A percentile compares a stretch with the other conserved stretches of the same genome.
These are phyloP conservation scores for Sinopyrophorus schimmeli DNA, from an alignment of 2,888 invertebrate species.

Conservation along the genomic window DNA sequence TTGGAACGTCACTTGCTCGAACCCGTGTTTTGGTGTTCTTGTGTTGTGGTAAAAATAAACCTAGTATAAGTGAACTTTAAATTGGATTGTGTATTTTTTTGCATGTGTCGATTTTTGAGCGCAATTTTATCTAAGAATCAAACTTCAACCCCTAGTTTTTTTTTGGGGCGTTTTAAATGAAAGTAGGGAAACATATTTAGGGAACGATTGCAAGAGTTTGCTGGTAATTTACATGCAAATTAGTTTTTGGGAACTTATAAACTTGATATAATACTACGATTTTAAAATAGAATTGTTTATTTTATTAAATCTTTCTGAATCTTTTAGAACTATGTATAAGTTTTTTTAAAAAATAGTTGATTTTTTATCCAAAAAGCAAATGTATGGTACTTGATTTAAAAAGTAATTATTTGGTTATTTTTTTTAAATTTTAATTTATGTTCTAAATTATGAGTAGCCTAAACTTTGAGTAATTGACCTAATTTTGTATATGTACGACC, in stretches of 20 bases:
- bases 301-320: too few relatives aligned
- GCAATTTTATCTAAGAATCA: conserved; percentile 3
- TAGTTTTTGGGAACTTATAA: conserved; percentile 9
- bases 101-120: conserved; percentile 5
- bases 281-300: too few relatives aligned
- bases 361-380: too few relatives aligned
- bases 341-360: too few relatives aligned
- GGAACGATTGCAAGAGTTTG: conserved; percentile 9
- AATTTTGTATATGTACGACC: conserved; percentile 13
- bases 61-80: conserved; percentile 19
- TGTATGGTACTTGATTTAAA: too few relatives aligned
- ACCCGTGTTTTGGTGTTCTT: conserved; percentile 19
- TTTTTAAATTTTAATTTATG: too few relatives aligned
- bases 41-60: conserved; percentile 22
- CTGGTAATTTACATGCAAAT: conserved; percentile 12
- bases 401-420: too few relatives aligned
- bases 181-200: background rate
- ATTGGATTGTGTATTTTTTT: conserved; percentile 11
- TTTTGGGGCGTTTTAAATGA: background rate
- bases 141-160: background rate
- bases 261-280: conserved; percentile 10
- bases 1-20: conserved; percentile 10
- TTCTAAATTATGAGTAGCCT: too few relatives aligned
- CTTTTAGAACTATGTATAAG: too few relatives aligned
- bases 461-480: conserved; percentile 21